Percentiles rank a stretch among this genome's conserved stretches.
phyloP scores from a whole-genome alignment of 2,113 vertebrate species.

The Spheniscus mendiculus region DNA sequence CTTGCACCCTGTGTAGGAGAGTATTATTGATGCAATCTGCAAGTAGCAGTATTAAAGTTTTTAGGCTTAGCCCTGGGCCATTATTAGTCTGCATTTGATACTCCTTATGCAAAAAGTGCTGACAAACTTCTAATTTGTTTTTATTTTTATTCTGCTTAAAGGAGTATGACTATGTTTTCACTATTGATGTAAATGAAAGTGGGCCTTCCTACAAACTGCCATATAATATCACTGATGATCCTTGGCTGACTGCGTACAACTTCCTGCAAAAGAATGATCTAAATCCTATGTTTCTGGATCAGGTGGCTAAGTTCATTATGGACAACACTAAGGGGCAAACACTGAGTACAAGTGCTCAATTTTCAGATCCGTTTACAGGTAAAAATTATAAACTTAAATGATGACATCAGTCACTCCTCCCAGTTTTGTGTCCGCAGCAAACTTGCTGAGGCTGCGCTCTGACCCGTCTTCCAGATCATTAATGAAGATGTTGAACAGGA shows the following conservation, averaged over 20 bases:
- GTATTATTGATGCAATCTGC: not conserved
- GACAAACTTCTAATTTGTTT: not conserved
- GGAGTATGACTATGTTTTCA: conserved; percentile 98
- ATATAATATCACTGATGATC: conserved; percentile 91
- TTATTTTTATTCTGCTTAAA: conserved; percentile 65
- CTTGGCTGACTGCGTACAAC: conserved; percentile 94
- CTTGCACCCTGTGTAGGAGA: not conserved
- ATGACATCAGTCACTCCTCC: not conserved
- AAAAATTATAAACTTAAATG: not conserved
- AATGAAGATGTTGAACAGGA: not conserved
- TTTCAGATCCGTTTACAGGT: conserved; percentile 94
- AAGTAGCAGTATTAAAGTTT: not conserved
- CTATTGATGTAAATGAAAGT: conserved; percentile 94
- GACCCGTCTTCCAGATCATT: not conserved
- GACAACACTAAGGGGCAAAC: conserved; percentile 95
- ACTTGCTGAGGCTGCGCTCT: not conserved
- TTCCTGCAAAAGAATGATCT: conserved; percentile 95
- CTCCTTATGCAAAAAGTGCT: not conserved
- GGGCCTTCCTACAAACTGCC: conserved; percentile 94
- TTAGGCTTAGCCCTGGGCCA: not conserved
- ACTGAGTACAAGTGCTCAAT: conserved; percentile 70
- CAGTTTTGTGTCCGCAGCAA: not conserved
- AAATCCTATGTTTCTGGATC: conserved; percentile 95
- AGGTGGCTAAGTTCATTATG: conserved; percentile 97
- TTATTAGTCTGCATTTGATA: not conserved